A percentile compares a stretch with the other conserved stretches of the same genome.
Evolutionary conservation across 2,797 vertebrate species (phyloP).

Genomic region (Cyprinella venusta): DNA sequence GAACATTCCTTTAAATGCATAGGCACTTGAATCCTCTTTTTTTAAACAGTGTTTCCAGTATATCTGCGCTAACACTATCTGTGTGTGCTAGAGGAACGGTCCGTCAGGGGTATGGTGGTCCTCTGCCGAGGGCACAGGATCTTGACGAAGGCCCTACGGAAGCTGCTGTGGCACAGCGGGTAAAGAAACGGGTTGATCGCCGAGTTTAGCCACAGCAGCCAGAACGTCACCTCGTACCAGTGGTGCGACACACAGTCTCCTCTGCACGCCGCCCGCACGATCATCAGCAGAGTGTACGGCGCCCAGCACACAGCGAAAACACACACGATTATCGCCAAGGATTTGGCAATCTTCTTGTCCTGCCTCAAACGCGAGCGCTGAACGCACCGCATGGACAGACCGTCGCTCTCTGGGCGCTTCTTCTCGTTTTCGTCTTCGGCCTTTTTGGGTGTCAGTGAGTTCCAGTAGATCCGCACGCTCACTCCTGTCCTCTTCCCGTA

Average conservation of each 20-base stretch:
- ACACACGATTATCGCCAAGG: slow-evolving; percentile 84
- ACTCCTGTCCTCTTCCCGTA: slow-evolving; percentile 32
- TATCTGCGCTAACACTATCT: slow-evolving; percentile 38
- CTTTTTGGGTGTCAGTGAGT: slow-evolving; percentile 67
- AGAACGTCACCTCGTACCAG: slow-evolving; percentile 86
- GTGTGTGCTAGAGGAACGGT: slow-evolving; percentile 38
- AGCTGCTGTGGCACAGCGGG: slow-evolving; percentile 86
- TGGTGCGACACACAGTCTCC: slow-evolving; percentile 76
- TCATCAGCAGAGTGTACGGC: slow-evolving; percentile 86
- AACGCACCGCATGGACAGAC: slow-evolving; percentile 70
- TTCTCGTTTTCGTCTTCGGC: slow-evolving; percentile 37
- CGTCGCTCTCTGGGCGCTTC: slow-evolving; percentile 64
- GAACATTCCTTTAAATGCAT: slow-evolving; percentile 7
- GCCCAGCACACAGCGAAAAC: slow-evolving; percentile 90
- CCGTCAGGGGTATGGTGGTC: slow-evolving; percentile 62
- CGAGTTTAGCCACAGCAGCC: slow-evolving; percentile 93
- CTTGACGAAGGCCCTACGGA: slow-evolving; percentile 85
- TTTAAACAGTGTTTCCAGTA: neutral
- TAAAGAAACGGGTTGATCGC: slow-evolving; percentile 89
- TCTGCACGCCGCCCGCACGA: slow-evolving; percentile 81
- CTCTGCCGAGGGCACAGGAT: slow-evolving; percentile 75
- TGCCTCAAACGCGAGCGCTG: slow-evolving; percentile 79
- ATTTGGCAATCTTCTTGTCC: slow-evolving; percentile 88
- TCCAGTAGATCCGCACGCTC: slow-evolving; percentile 55
- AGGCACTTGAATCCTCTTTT: slow-evolving; percentile 11